These are phyloP conservation scores for Eupithecia pulchellata DNA, from an alignment of 2,888 invertebrate species.

Conservation along the genomic window DNA sequence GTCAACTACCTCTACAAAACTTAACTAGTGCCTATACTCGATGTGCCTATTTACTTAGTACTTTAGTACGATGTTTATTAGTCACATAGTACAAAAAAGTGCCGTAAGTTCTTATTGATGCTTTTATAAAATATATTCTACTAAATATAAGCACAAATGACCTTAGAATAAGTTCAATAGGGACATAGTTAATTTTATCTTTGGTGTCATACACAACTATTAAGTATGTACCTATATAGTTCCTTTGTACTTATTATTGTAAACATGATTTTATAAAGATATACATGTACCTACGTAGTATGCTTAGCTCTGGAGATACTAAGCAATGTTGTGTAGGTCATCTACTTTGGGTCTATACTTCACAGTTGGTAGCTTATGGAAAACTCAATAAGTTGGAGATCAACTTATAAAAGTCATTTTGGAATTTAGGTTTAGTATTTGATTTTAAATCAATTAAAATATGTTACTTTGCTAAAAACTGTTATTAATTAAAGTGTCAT, in stretches of 20 bases:
- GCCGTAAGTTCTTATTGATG: constrained; percentile 2
- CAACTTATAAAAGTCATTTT: neutral
- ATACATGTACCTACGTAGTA: neutral
- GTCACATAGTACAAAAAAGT: neutral
- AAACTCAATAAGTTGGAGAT: neutral
- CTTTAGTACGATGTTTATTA: too few relatives aligned
- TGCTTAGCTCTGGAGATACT: neutral
- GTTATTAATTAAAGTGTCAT: neutral
- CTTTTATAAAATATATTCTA: neutral
- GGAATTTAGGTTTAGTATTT: neutral
- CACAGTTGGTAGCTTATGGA: neutral
- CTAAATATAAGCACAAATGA: neutral
- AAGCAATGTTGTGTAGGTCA: neutral
- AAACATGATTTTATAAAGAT: neutral
- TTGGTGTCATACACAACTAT: neutral
- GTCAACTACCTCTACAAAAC: neutral
- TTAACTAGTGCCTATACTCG: neutral
- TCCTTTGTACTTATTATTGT: neutral
- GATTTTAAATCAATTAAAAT: neutral
- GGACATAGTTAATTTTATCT: neutral
- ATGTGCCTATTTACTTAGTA: neutral
- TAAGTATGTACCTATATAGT: neutral
- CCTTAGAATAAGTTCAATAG: neutral
- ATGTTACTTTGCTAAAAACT: neutral
- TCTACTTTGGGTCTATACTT: neutral